Base-by-base conservation (phyloP, 1,140 invertebrate genomes). In the Drosophila repletoides region DNA sequence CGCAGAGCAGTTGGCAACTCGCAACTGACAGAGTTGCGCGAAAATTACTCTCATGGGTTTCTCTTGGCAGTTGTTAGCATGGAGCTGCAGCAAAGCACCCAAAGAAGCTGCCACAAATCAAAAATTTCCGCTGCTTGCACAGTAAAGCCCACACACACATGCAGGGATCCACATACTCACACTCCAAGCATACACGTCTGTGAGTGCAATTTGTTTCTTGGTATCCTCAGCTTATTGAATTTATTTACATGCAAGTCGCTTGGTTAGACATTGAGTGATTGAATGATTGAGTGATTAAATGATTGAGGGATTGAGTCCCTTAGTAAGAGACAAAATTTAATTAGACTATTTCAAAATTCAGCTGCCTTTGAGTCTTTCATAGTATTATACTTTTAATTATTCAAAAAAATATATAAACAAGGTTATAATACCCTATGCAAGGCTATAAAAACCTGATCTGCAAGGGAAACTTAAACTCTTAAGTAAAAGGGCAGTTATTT, bases 221-320 rank as follows among this genome's bases (percentile, higher is more conserved):
- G 73, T 52, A 28, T 66, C 56, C 69, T 59, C 77, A 69, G 73
- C 73, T 81, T 84, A 81, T 84, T 81, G 74, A 84, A 81, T 84
- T 84, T 84, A 74, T 83, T 79, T 83, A 74, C 74, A 74, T 79
- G 61, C 64, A 66, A 43, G 43, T 52, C 28, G 52, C 41, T 63
- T 43, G 46, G 66, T 77, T 71, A 74, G 77, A 83, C 63, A 72
- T 60, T 73, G 73, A 71, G 69, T 74, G 70, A 60, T 34, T 83
- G 79, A 67, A 46, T 72, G 73, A 83, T 48, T 79, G 70, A 79
- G 26, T 71, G 76, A 67, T 51, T 73, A 15, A 60, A 24, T 36
- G 52, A 70, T 29, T 72, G 76, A 52, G 31, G 48, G 56, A 61
- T 52, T 72, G 68, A 76, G 45, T 41, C 33, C 34, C 34, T 46